Base-by-base conservation (phyloP, 2,113 vertebrate species). In the Entelurus aequoreus region DNA sequence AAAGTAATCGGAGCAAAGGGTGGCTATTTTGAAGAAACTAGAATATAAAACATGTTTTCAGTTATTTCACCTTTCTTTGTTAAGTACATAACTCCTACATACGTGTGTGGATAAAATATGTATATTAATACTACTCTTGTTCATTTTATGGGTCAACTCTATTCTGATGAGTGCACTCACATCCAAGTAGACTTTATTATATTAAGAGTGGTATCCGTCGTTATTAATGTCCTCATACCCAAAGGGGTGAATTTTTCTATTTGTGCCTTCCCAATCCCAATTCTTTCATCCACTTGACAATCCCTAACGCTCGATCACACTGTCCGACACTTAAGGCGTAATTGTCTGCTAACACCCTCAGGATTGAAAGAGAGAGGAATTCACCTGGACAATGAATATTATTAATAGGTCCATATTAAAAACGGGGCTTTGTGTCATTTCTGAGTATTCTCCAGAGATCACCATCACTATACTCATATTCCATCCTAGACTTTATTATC, bases 261-360 rank as follows among this genome's bases (percentile, higher is more conserved):
- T 47, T 81, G 50, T 68, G 60, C 44, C 28, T 68, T 49, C 44
- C 59, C 37, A 55, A 55, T 40, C 50, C 21, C 15, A 48, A 37
- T 62, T 69, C 60, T 63, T 59, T 65, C 53, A 62, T 47, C 63
- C 60, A 44, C 48, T 21, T 21, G 46, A 8, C 60, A 10, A 63
- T 69, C 58, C 61, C 62, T 63, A 12, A 42, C 5, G 75, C 48
- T 61, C 75, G 62, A 73, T 82, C 76, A 72, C 62, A 66, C 36
- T 75, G 78, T 81, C 82, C 81, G 79, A 74, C 77, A 76, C 77
- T 54, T 69, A 71, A 72, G 62, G 66, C 52, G 35, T 84, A 85
- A 87, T 87, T 87, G 85, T 87, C 79, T 81, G 60, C 50, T 46
- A 76, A 77, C 79, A 14, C 83, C 85, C 83, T 62, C 66, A 85